Conservation (phyloP, 2,888 invertebrate genomes). For the Tenthredo distinguenda region DNA sequence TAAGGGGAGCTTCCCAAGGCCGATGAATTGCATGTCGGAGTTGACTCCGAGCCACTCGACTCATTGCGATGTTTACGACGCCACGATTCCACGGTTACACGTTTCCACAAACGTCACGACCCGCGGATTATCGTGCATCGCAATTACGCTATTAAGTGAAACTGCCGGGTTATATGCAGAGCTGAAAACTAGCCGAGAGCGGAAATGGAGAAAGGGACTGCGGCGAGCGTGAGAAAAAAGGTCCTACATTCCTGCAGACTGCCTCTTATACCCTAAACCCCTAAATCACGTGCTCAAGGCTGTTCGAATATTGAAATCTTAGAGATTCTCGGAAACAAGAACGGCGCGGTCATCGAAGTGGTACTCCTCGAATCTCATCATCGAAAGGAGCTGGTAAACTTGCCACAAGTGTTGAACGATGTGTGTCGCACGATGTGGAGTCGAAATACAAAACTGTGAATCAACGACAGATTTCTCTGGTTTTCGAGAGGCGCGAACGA, state of each 20-base stretch:
- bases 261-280: neutral
- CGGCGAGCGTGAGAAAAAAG: conserved; percentile 29
- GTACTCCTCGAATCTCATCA: neutral
- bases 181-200: neutral
- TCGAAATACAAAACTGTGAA: neutral
- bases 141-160: conserved; percentile 20
- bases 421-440: neutral
- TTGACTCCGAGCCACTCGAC: neutral
- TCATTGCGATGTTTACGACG: conserved; percentile 15
- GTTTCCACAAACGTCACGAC: conserved; percentile 10
- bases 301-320: neutral
- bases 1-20: conserved; percentile 29
- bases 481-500: conserved; percentile 1
- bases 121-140: neutral
- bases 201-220: conserved; percentile 11
- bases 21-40: neutral
- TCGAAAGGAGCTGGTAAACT: neutral
- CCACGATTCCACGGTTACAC: conserved; percentile 13
- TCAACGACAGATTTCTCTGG: conserved; percentile 17
- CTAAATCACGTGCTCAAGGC: neutral
- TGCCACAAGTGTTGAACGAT: neutral
- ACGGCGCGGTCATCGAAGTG: neutral
- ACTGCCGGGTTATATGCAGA: neutral
- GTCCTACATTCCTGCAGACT: conserved; percentile 9
- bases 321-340: neutral